phyloP scores from a whole-genome alignment of 2,888 invertebrate genomes.

The Orthosia incerta region DNA sequence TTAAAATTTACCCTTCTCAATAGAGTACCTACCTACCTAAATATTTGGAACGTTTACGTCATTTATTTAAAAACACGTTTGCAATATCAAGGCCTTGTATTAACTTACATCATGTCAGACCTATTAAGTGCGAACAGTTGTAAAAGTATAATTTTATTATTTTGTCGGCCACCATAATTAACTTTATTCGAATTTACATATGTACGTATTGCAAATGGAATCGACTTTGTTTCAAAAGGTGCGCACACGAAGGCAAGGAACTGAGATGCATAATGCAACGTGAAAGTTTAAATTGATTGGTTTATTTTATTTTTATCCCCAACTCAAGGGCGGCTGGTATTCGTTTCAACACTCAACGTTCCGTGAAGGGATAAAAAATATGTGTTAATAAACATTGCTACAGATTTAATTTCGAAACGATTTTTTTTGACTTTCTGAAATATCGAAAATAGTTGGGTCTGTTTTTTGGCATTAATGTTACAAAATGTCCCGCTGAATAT shows the following conservation, averaged over 20 bases:
- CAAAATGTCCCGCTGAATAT: conserved; percentile 1
- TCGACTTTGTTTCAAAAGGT: conserved; percentile 19
- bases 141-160: conserved; percentile 7
- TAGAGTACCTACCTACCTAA: too few relatives aligned
- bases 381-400: conserved; percentile 25
- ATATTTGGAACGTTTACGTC: too few relatives aligned
- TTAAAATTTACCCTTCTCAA: too few relatives aligned
- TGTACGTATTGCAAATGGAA: conserved; percentile 14
- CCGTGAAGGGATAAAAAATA: conserved; percentile 54
- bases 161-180: conserved; percentile 22
- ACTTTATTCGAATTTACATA: conserved; percentile 8
- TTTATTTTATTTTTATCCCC: conserved; percentile 66
- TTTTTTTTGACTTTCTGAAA: conserved; percentile 28
- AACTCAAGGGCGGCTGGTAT: conserved; percentile 68
- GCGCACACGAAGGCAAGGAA: conserved; percentile 25
- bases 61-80: neutral
- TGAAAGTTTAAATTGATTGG: conserved; percentile 63
- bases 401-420: conserved; percentile 30
- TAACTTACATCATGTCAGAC: conserved; percentile 2
- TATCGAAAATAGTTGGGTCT: conserved; percentile 13
- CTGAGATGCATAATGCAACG: conserved; percentile 45
- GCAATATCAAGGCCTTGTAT: conserved; percentile 12
- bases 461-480: conserved; percentile 11
- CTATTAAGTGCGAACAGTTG: neutral
- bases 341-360: conserved; percentile 22